Base-by-base conservation (phyloP, 35 echinoderm and acorn worm species). In the Anneissia japonica region DNA sequence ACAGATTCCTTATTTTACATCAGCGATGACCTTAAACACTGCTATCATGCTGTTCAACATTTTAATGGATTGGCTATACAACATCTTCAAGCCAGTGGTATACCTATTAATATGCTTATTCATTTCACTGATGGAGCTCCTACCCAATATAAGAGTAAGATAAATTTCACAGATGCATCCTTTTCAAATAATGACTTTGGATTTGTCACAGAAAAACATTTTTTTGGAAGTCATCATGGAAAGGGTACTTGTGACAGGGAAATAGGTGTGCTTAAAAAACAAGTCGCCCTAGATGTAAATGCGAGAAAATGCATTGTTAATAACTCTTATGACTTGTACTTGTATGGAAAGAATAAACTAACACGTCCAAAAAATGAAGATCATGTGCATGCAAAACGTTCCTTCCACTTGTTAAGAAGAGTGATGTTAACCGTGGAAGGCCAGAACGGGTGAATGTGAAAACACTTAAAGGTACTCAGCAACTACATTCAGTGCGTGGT, bases 211-310 rank as follows among this genome's bases (percentile, higher is more conserved):
- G 91, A 93, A 45, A 83, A 80, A 39, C 91, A 93, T 38, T 93
- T 84, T 74, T 93, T 93, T 45, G 83, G 91, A 33, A 85, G 77
- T 23, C 81, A 86, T 0, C 86, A 93, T 89, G 91, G 91, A 0
- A 89, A 93, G 55, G 86, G 86, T 0, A 86, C 86, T 5, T 93
- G 91, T 75, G 91, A 93, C 31, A 2, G 86, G 3, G 91, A 93
- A 77, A 93, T 93, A 29, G 86, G 91, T n/a, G 87, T 93, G 11
- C 23, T 93, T 2, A 93, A 93, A 74, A 93, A 89, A 51, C 31
- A 51, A 19, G 41, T 76, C 3, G 33, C 29, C 0, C 30, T 76
- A 38, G 78, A 77, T 43, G 79, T 83, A 0, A 77, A 37, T 0
- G 21, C 87, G 0, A 28, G 79, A 31, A 78, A 82, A 46, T 78